A percentile compares a stretch with the other conserved stretches of the same genome.
These are phyloP conservation scores for Hippopotamyrus pictus DNA, from an alignment of 2,797 vertebrate genomes.

Conservation along the genomic window DNA sequence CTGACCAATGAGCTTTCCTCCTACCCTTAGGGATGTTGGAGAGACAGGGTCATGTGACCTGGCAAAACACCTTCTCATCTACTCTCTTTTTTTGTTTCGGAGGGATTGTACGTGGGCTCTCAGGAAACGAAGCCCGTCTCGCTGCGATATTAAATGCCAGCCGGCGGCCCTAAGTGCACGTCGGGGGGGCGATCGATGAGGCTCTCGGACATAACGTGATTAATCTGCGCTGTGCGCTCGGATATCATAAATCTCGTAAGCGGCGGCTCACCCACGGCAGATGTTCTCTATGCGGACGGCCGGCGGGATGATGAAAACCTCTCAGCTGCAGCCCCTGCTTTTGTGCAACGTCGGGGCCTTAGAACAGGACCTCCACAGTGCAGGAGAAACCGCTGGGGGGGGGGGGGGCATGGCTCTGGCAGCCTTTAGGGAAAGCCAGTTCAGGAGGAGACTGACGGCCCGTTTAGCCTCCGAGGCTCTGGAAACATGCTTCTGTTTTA, in stretches of 20 bases:
- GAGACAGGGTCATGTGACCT: neutral
- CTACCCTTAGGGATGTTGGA: neutral
- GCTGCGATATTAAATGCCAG: slow-evolving; percentile 25
- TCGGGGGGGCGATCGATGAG: slow-evolving; percentile 20
- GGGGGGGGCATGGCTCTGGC: neutral
- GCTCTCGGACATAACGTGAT: slow-evolving; percentile 16
- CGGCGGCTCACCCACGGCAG: neutral
- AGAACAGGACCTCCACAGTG: neutral
- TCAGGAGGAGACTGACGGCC: neutral
- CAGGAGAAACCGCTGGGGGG: neutral
- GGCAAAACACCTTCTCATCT: neutral
- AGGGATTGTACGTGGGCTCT: neutral
- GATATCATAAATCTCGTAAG: slow-evolving; percentile 22
- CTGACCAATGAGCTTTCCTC: neutral
- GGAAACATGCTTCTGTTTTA: neutral
- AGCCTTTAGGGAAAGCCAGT: neutral
- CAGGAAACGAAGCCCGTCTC: slow-evolving; percentile 2
- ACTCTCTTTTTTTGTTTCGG: neutral
- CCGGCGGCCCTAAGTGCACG: slow-evolving; percentile 21
- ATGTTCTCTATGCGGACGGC: neutral
- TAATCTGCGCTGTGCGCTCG: slow-evolving; percentile 14
- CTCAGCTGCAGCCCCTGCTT: neutral
- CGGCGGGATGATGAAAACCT: neutral
- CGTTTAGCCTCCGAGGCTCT: neutral
- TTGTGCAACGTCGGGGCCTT: neutral